Base-by-base conservation (phyloP, 2,797 vertebrate genomes). In the Garrulus glandarius region DNA sequence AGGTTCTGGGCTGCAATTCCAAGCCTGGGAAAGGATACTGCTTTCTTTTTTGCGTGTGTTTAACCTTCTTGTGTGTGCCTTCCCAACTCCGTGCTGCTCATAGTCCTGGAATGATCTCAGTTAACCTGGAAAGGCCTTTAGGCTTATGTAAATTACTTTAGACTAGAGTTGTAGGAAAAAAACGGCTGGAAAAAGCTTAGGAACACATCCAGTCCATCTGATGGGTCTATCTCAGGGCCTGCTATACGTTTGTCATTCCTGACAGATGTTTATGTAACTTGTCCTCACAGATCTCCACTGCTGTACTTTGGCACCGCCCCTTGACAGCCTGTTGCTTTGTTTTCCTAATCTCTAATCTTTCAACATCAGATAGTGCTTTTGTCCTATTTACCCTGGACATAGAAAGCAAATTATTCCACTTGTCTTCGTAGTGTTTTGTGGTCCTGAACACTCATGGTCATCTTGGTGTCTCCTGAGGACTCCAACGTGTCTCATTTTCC, bases 121-220 rank as follows among this genome's bases (percentile, higher is more conserved):
- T 85, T 96, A 97, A 95, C 95, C 95, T 89, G 88, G 92, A 96
- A 95, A 85, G 84, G 86, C 86, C 93, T 96, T 94, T 93, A 87
- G 89, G 88, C 71, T 89, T 95, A 82, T 79, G 34, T 96, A 84
- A 97, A 93, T 96, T 41, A 27, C 56, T 70, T 93, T 10, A 78
- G 89, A 46, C 76, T 86, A 11, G 70, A 76, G 86, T 81, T 59
- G 12, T 57, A 84, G 77, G 75, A 65, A 83, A 93, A 93, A 95
- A 95, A 75, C 0, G 29, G 21, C 90, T 94, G 93, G 80, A 84
- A 70, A 92, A 79, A 59, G 43, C 74, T 79, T 30, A 90, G 93
- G 85, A 95, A 72, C 77, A 18, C 39, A 5, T 84, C 95, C 80
- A 92, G 83, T 65, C 68, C 82, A 13, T 84, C 61, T 78, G 67